Evolutionary conservation across 1,140 invertebrate species (phyloP).

Genomic region (Popillia japonica): DNA sequence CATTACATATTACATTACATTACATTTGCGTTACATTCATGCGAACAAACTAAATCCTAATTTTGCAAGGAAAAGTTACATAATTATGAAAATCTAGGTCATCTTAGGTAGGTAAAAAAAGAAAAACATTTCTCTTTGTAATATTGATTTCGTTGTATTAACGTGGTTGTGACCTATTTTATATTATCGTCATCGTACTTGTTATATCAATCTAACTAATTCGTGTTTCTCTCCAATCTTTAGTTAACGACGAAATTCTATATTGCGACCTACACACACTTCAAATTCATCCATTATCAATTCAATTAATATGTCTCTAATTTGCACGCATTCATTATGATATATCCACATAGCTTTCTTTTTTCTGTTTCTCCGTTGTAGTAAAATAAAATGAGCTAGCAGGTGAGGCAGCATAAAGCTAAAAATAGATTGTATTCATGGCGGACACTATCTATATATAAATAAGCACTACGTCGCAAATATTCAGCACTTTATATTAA

Average conservation of each 20-base stretch:
- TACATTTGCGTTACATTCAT: slow-evolving; percentile 6
- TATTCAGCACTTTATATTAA: not conserved
- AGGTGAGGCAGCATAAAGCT: slow-evolving; percentile 15
- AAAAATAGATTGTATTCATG: slow-evolving; percentile 11
- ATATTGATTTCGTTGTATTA: not conserved
- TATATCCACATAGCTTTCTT: not conserved
- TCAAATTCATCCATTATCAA: too few relatives aligned
- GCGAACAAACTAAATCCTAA: not conserved
- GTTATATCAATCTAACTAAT: too few relatives aligned
- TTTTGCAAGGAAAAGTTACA: not conserved
- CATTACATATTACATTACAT: too few relatives aligned
- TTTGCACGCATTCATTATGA: not conserved
- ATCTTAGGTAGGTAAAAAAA: slow-evolving; percentile 13
- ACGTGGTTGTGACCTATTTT: too few relatives aligned
- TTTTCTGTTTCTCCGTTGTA: not conserved
- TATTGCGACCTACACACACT: too few relatives aligned
- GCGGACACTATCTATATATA: slow-evolving; percentile 23
- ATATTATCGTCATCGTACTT: too few relatives aligned
- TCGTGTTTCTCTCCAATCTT: too few relatives aligned
- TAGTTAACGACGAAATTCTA: too few relatives aligned
- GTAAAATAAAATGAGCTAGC: slow-evolving; percentile 1
- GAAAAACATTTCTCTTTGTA: not conserved
- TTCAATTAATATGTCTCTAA: not conserved
- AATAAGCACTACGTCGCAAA: not conserved
- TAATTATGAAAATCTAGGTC: slow-evolving; percentile 11